Conservation (phyloP, 2,797 vertebrate genomes). For the Harpagifer antarcticus region DNA sequence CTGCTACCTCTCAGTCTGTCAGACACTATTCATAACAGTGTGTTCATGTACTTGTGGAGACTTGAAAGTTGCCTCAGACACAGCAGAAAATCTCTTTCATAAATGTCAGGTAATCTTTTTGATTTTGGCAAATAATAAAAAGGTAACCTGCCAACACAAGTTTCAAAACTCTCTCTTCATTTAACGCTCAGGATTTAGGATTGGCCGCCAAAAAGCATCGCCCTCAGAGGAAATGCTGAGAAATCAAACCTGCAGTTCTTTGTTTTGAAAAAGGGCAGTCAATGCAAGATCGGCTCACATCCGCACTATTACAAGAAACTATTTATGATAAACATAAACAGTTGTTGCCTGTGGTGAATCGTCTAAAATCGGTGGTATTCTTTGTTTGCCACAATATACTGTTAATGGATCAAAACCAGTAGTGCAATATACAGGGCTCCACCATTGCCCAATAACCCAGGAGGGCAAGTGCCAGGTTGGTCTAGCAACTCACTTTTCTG, state of each 20-base stretch:
- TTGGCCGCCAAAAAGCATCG: conserved; percentile 7
- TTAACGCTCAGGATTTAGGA: not conserved
- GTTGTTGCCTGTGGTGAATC: not conserved
- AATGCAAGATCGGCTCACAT: conserved; percentile 4
- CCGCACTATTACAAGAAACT: not conserved
- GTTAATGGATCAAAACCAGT: not conserved
- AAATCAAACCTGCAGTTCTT: not conserved
- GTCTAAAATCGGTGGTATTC: not conserved
- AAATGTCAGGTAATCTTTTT: conserved; percentile 22
- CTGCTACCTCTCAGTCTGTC: not conserved
- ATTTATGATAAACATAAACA: not conserved
- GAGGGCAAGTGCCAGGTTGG: no score
- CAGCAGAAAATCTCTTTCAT: conserved; percentile 22
- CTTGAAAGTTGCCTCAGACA: conserved; percentile 30
- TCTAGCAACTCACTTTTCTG: no score
- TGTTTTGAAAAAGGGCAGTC: not conserved
- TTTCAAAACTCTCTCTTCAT: conserved; percentile 20
- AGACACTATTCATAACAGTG: conserved; percentile 1
- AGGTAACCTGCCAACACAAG: conserved; percentile 33
- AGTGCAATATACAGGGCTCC: no score
- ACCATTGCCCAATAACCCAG: no score
- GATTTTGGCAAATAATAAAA: conserved; percentile 14
- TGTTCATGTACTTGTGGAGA: conserved; percentile 40
- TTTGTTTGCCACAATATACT: not conserved
- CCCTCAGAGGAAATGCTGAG: not conserved